phyloP scores from a whole-genome alignment of 2,113 vertebrate genomes.

The Panthera leo region DNA sequence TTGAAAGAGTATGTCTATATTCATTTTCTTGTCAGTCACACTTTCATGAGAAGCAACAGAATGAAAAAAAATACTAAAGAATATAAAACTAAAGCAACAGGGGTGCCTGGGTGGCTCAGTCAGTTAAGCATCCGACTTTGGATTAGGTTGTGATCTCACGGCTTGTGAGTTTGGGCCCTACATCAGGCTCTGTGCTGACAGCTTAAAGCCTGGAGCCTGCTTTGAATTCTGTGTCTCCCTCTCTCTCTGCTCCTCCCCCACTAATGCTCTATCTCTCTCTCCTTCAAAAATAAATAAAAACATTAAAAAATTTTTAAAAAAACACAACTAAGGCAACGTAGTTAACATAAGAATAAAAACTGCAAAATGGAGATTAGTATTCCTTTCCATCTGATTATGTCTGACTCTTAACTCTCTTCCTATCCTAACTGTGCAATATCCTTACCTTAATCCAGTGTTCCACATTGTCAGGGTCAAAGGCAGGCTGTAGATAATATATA shows the following conservation, averaged over 20 bases:
- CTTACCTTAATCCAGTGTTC: conserved; percentile 88
- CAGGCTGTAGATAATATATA: conserved; percentile 74
- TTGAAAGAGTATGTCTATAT: not conserved
- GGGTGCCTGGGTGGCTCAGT: too few species aligned
- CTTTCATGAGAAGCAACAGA: conserved; percentile 22
- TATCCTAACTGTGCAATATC: not conserved
- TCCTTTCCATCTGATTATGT: not conserved
- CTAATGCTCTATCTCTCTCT: too few species aligned
- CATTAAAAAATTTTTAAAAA: too few species aligned
- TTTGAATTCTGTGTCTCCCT: too few species aligned
- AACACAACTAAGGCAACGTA: not conserved
- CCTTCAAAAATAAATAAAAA: too few species aligned
- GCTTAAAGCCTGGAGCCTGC: too few species aligned
- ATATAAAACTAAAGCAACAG: not conserved
- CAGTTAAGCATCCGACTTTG: too few species aligned
- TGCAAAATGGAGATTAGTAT: not conserved
- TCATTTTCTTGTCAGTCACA: not conserved
- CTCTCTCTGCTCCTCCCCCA: too few species aligned
- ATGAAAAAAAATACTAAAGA: conserved; percentile 2
- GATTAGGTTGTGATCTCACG: too few species aligned
- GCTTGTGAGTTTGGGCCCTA: too few species aligned
- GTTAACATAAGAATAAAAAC: not conserved
- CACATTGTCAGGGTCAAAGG: conserved; percentile 78
- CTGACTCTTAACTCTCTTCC: not conserved
- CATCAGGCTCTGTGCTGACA: too few species aligned